Percentiles rank a stretch among this genome's conserved stretches.
Evolutionary conservation across 2,113 vertebrate genomes (phyloP).

Genomic region (Sitta europaea): DNA sequence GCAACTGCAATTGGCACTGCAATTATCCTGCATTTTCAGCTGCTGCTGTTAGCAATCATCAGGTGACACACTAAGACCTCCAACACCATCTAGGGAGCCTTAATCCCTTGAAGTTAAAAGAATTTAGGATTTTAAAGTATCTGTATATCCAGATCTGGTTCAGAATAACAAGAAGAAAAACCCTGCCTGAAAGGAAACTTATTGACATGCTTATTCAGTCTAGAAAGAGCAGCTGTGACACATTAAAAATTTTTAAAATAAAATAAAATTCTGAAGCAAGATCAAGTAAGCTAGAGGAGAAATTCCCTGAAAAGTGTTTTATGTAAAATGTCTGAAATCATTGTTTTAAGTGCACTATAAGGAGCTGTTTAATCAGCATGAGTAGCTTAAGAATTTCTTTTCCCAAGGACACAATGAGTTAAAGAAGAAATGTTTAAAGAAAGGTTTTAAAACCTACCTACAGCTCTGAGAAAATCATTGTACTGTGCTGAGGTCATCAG

Average conservation of each 20-base stretch:
- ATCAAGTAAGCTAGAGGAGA: background rate
- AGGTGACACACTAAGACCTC: background rate
- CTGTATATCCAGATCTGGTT: background rate
- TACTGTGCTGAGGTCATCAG: slow-evolving; percentile 94
- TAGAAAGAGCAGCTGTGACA: background rate
- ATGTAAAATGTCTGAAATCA: background rate
- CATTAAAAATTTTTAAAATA: background rate
- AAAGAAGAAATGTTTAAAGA: background rate
- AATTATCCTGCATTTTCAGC: background rate
- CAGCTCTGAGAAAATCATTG: slow-evolving; percentile 88
- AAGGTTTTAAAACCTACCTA: slow-evolving; percentile 78
- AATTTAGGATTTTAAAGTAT: background rate
- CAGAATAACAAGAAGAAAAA: background rate
- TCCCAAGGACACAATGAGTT: background rate
- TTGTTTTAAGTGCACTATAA: background rate
- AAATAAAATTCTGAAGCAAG: background rate
- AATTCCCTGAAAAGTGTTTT: background rate
- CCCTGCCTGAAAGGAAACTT: background rate
- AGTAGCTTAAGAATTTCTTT: background rate
- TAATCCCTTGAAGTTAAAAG: background rate
- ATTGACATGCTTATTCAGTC: background rate
- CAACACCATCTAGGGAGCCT: background rate
- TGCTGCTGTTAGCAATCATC: background rate
- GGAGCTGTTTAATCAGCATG: background rate
- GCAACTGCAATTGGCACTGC: background rate